Base-by-base conservation (phyloP, 1,140 invertebrate species). In the Bombus impatiens region DNA sequence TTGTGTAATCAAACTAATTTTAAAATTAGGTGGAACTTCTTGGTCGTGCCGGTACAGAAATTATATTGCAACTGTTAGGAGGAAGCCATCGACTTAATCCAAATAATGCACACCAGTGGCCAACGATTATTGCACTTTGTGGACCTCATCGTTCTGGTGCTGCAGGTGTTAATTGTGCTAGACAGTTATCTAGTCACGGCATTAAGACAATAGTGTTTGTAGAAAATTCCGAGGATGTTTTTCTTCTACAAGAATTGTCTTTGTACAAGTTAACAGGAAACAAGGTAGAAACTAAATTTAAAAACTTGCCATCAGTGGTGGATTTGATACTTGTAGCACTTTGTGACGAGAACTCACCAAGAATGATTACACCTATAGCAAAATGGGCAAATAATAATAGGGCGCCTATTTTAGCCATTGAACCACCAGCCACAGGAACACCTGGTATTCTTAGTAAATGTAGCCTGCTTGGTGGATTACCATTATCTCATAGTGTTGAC, bases 171-270 rank as follows among this genome's bases (percentile, higher is more conserved):
- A 96, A 97, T 74, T 97, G 97, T 86, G 97, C 97, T 80, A 96
- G 98, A 35, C 97, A 98, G 92, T 95, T 99, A 71, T 97, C 97
- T 35, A 97, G 97, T 91, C 98, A 98, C 92, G 98, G 97, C 44
- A 97, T 98, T 1, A 96, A 96, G 82, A 97, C 97, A 1, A 94
- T 97, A 40, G 96, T 98, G 0, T 97, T 96, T 87, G 94, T 97
- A n/a, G 96, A 96, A 87, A 96, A 95, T 88, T 94, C 95, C 0
- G 94, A 94, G 59, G 92, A 95, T 62, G 85, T 95, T 62, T 95
- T 92, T 77, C 80, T 96, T 82, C 81, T 95, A 85, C 93, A 96
- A 86, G 97, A 98, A 93, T 89, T 97, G 0, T 95, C 96, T 18
- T 92, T 97, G 3, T 97, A 97, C 90, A 96, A 96, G 87, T 91